Percentiles rank a stretch among this genome's conserved stretches.
These are phyloP conservation scores for Philaenus spumarius DNA, from an alignment of 1,140 invertebrate species.

Conservation along the genomic window DNA sequence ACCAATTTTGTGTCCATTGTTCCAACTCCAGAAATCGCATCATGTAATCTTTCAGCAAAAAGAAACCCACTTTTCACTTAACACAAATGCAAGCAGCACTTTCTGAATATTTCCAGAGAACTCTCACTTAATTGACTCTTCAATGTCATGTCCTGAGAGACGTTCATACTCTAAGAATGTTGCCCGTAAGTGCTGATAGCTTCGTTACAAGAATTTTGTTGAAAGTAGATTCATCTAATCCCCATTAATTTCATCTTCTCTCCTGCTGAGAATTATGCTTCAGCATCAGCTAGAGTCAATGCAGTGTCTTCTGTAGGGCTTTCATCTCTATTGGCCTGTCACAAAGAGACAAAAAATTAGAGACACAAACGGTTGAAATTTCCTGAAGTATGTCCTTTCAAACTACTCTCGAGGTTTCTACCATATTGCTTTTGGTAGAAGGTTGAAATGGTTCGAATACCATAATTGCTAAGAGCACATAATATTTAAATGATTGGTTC, in stretches of 20 bases:
- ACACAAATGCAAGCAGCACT: conserved; percentile 66
- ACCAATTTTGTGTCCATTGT: conserved; percentile 83
- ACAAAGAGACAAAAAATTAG: conserved; percentile 49
- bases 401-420: conserved; percentile 67
- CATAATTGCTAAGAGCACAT: conserved; percentile 83
- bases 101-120: conserved; percentile 61
- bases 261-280: conserved; percentile 53
- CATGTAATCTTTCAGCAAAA: conserved; percentile 84
- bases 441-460: conserved; percentile 73
- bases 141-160: conserved; percentile 57
- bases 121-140: conserved; percentile 59
- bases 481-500: conserved; percentile 87
- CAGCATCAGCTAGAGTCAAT: conserved; percentile 61
- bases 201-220: conserved; percentile 74
- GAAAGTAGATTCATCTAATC: conserved; percentile 81
- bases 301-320: conserved; percentile 52
- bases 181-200: conserved; percentile 69
- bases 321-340: conserved; percentile 45
- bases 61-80: conserved; percentile 86
- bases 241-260: conserved; percentile 76
- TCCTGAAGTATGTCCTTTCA: conserved; percentile 81
- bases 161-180: conserved; percentile 56
- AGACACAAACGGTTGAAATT: conserved; percentile 79
- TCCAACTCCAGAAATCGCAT: conserved; percentile 82
- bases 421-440: conserved; percentile 79